phyloP scores from a whole-genome alignment of 2,888 invertebrate genomes.

The Linnaemya vulpina region DNA sequence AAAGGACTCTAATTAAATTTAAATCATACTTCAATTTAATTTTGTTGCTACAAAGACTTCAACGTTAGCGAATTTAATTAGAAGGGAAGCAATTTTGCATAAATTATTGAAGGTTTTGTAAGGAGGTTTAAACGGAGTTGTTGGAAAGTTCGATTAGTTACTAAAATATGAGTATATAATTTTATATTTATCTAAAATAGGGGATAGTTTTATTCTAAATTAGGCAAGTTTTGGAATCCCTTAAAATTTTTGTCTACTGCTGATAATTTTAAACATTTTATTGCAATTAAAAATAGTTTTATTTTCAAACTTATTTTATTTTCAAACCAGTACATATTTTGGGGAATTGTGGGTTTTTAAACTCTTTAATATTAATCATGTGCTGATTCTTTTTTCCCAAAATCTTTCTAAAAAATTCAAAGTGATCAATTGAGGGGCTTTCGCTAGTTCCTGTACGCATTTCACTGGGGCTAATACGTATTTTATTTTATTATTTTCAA shows the following conservation, averaged over 20 bases:
- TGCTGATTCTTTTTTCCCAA: no score
- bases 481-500: no score
- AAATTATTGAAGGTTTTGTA: background rate
- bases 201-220: background rate
- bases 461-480: no score
- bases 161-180: background rate
- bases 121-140: background rate
- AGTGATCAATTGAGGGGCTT: no score
- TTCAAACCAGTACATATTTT: no score
- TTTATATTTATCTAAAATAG: background rate
- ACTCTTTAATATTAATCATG: no score
- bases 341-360: no score
- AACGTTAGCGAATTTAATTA: background rate
- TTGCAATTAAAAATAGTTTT: no score
- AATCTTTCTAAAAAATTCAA: no score
- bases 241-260: background rate
- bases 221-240: background rate
- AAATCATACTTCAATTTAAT: slow-evolving; percentile 33
- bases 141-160: background rate
- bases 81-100: background rate
- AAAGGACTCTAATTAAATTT: slow-evolving; percentile 58
- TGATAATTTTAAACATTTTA: no score
- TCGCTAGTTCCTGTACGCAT: no score
- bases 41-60: background rate
- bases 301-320: no score